phyloP scores from a whole-genome alignment of 2,888 invertebrate species.

The Eupithecia dodoneata region DNA sequence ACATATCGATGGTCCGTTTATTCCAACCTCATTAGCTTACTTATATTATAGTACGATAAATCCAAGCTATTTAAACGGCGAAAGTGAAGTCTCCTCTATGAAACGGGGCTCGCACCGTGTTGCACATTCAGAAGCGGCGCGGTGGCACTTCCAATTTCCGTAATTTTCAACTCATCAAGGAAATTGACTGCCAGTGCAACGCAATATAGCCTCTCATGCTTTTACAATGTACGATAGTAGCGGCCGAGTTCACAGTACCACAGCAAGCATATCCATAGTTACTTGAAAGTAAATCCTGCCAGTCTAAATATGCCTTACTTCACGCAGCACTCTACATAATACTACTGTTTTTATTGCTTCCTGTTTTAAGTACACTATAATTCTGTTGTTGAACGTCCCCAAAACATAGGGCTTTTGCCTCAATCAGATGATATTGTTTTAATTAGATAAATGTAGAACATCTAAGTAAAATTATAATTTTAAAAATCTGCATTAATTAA shows the following conservation, averaged over 20 bases:
- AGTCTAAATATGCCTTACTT: background rate
- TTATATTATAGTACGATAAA: background rate
- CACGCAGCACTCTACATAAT: background rate
- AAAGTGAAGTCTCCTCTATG: constrained; percentile 37
- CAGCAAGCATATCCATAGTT: background rate
- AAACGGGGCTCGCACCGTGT: constrained; percentile 33
- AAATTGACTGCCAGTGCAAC: constrained; percentile 66
- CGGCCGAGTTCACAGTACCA: background rate
- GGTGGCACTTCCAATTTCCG: constrained; percentile 74
- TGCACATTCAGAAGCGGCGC: constrained; percentile 47
- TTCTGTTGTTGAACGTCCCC: background rate
- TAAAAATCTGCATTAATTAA: too few species aligned
- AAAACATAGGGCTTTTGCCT: background rate
- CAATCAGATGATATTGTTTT: background rate
- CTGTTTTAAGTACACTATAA: too few species aligned
- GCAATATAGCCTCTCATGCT: background rate
- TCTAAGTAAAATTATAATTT: too few species aligned
- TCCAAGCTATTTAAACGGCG: background rate
- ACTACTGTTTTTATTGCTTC: background rate
- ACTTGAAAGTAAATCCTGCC: background rate
- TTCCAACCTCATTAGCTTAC: background rate
- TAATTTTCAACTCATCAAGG: constrained; percentile 81
- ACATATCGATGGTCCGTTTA: background rate
- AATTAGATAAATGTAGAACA: background rate
- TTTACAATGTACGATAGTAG: background rate